These are phyloP conservation scores for Volucella inanis DNA, from an alignment of 2,888 invertebrate genomes.

Conservation along the genomic window DNA sequence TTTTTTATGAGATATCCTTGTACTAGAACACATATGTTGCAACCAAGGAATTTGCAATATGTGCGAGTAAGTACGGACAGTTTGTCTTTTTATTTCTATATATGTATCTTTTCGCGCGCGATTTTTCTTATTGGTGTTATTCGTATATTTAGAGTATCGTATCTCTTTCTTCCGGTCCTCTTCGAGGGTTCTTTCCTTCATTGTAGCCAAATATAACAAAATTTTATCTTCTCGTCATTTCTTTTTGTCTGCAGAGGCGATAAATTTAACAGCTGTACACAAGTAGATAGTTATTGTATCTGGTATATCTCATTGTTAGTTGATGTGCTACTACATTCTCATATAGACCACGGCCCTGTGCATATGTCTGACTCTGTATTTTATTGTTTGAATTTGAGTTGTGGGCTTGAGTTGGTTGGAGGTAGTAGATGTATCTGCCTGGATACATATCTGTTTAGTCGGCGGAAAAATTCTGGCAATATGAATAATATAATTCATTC, in stretches of 20 bases:
- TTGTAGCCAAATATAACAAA: conserved; percentile 61
- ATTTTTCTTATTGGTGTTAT: background rate
- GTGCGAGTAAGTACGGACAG: background rate
- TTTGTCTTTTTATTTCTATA: conserved; percentile 2
- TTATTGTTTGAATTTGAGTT: conserved; percentile 7
- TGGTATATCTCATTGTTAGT: conserved; percentile 33
- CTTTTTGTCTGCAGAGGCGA: conserved; percentile 70
- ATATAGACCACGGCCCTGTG: too few relatives aligned
- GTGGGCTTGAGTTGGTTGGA: conserved; percentile 13
- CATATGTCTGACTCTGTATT: conserved; percentile 10
- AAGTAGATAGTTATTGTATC: conserved; percentile 63
- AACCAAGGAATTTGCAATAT: conserved; percentile 22
- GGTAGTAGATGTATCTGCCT: too few relatives aligned
- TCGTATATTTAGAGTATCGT: background rate
- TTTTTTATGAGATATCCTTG: conserved; percentile 66
- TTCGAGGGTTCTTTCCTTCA: background rate
- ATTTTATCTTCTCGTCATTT: conserved; percentile 68
- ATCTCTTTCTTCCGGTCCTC: background rate
- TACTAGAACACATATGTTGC: conserved; percentile 62
- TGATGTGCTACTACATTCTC: conserved; percentile 28
- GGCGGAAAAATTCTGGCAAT: background rate
- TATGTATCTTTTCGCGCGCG: conserved; percentile 2
- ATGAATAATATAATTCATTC: conserved; percentile 63
- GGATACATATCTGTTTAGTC: too few relatives aligned
- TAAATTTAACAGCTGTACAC: conserved; percentile 71